Evolutionary conservation across 2,113 vertebrate genomes (phyloP).

Genomic region (Microcebus jonahi): DNA sequence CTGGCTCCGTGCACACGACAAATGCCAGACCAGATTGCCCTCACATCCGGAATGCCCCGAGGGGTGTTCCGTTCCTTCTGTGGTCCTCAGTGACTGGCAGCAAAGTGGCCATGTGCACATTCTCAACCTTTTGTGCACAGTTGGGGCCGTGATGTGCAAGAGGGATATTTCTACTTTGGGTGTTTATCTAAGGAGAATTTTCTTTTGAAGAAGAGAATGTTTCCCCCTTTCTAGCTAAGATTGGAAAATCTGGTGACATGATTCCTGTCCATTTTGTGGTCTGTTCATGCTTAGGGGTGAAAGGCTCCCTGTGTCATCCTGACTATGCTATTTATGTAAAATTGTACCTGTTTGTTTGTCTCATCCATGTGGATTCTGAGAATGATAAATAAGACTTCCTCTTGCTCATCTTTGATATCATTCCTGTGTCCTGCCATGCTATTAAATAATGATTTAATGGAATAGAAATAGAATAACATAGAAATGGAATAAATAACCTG

Average conservation of each 20-base stretch:
- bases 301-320: background rate
- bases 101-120: conserved; percentile 42
- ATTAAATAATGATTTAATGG: background rate
- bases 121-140: background rate
- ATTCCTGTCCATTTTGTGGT: background rate
- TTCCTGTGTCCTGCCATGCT: background rate
- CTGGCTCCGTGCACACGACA: background rate
- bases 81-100: background rate
- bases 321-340: accelerated
- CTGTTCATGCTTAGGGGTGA: background rate
- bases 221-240: background rate
- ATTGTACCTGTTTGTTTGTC: background rate
- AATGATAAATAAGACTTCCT: background rate
- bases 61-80: conserved; percentile 54
- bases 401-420: background rate
- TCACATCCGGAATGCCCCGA: background rate
- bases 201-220: background rate
- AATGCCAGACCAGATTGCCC: background rate
- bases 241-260: background rate
- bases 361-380: background rate
- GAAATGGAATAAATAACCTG: background rate
- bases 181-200: conserved; percentile 23
- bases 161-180: background rate
- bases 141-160: background rate
- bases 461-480: no score